Evolutionary conservation across 2,113 vertebrate species (phyloP).

Genomic region (Laticauda colubrina): DNA sequence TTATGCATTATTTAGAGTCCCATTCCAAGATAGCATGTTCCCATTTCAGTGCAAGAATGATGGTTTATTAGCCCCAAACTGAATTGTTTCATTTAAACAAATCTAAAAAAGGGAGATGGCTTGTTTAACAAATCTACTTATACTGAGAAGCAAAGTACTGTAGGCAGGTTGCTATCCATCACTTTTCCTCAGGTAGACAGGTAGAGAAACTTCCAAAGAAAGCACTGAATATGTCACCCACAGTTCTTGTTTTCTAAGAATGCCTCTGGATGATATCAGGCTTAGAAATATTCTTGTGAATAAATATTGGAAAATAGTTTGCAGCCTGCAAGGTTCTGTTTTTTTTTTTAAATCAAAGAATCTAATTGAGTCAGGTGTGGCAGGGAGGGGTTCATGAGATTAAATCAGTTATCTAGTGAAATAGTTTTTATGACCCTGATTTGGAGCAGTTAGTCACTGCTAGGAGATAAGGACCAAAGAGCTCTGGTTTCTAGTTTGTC

Average conservation of each 20-base stretch:
- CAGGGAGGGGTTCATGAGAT: neutral
- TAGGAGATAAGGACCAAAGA: neutral
- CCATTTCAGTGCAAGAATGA: slow-evolving; percentile 16
- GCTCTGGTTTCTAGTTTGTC: neutral
- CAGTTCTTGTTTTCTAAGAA: neutral
- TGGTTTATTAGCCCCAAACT: neutral
- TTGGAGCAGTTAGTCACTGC: neutral
- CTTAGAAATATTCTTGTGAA: neutral
- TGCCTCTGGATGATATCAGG: neutral
- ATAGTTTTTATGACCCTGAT: neutral
- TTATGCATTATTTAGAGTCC: neutral
- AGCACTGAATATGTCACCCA: neutral
- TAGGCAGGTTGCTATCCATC: neutral
- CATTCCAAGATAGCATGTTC: slow-evolving; percentile 13
- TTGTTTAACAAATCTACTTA: neutral
- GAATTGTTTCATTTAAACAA: slow-evolving; percentile 6
- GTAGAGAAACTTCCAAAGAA: neutral
- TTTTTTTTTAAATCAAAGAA: neutral
- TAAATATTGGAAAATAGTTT: neutral
- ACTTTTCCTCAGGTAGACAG: neutral
- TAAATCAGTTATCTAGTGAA: neutral
- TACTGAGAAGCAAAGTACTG: neutral
- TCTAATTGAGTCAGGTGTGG: neutral
- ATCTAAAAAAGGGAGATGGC: neutral
- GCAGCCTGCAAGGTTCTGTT: neutral